Percentiles rank a stretch among this genome's conserved stretches.
Conservation (phyloP, 2,797 vertebrate species). For the Pangasius sanitwongsei region DNA sequence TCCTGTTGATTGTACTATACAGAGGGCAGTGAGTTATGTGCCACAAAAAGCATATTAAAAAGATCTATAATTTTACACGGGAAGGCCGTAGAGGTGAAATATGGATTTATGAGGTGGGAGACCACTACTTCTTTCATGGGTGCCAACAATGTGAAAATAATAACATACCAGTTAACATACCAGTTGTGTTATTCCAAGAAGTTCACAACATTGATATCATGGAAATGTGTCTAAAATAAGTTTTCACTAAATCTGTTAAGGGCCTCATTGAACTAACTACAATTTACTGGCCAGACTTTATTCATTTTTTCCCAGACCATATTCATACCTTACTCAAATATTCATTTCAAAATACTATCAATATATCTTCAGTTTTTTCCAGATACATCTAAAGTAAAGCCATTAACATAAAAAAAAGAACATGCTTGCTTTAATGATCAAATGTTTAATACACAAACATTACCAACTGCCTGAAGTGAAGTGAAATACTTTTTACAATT, state of each 20-base stretch:
- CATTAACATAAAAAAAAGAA: background rate
- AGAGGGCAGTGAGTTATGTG: background rate
- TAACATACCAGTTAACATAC: constrained; percentile 15
- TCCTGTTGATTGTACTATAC: background rate
- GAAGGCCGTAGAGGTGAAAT: background rate
- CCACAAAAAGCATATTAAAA: constrained; percentile 4
- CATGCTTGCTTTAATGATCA: background rate
- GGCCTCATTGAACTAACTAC: background rate
- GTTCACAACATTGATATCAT: background rate
- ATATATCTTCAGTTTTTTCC: background rate
- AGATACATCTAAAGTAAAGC: background rate
- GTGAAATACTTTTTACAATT: background rate
- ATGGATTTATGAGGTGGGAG: constrained; percentile 4
- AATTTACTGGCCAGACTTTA: background rate
- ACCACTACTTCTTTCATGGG: background rate
- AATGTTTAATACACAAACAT: background rate
- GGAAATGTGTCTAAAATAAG: background rate
- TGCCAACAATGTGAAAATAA: background rate
- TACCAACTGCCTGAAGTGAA: background rate
- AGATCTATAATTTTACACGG: background rate
- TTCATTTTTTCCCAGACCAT: background rate
- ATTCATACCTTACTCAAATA: background rate
- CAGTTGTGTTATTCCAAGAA: background rate
- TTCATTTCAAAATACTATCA: background rate
- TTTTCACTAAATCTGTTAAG: background rate